Evolutionary conservation across 2,113 vertebrate species (phyloP), one percentile per base, ranked within the genome.

Genomic region (Amazona guildingii): DNA sequence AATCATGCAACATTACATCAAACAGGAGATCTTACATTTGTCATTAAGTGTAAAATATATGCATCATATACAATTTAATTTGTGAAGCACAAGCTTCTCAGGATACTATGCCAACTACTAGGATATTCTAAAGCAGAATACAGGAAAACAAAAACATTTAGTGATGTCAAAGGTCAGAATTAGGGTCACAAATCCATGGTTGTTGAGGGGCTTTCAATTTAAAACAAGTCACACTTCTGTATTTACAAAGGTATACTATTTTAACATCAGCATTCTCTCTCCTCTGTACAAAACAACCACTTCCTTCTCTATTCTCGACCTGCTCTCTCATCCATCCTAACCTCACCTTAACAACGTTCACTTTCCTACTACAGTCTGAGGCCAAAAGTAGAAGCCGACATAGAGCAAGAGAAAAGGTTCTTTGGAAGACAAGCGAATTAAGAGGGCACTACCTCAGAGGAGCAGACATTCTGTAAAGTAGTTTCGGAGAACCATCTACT

Each of bases 261-360:
- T 91, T 86, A 92, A 89, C 23, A 76, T 55, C 31, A 88, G 63
- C n/a, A 78, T 88, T 94, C 70, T 51, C 52, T 68, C 77, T 94
- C 54, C 69, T 75, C 70, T 69, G 31, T 87, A 92, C 13, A 61
- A 86, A 90, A 93, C 66, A 94, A 25, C 17, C n/a, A 54, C 48
- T 88, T 43, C n/a, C 25, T 91, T 93, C 63, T 68, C 31, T 35
- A 55, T 76, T 87, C 86, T 66, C 94, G 68, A 93, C 83, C n/a
- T 92, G 29, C 86, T 72, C 64, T 81, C 80, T 80, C 55, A 76
- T 17, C 37, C 66, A 89, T 46, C 29, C 85, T 90, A 95, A 93
- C 63, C 46, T 64, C 25, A 83, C 35, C 68, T 93, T 7, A 96
- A 93, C 46, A 39, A 54, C 17, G 79, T 63, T 28, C 61, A 75